Conservation (phyloP, 1,140 invertebrate genomes). For the Cheumatopsyche charites region DNA sequence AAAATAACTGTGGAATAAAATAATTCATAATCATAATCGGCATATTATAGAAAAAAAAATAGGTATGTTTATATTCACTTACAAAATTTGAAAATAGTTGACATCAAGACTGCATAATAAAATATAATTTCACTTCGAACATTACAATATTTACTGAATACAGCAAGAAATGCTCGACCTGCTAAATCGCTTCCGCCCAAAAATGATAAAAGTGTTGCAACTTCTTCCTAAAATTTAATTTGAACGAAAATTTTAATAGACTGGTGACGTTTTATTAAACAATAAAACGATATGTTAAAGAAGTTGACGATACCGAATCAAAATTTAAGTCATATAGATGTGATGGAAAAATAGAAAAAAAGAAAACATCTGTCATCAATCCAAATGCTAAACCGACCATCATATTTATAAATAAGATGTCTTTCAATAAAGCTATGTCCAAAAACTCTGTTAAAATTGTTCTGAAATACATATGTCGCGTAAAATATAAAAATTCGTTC, state of each 20-base stretch:
- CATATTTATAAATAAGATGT: slow-evolving; percentile 19
- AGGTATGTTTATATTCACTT: background rate
- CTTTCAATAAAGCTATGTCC: slow-evolving; percentile 16
- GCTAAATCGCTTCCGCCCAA: slow-evolving; percentile 8
- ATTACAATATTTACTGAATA: slow-evolving; percentile 16
- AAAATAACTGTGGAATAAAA: slow-evolving; percentile 8
- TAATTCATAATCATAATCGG: too few relatives aligned
- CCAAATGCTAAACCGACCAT: background rate
- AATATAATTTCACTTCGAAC: slow-evolving; percentile 12
- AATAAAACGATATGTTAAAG: background rate
- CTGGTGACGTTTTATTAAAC: background rate
- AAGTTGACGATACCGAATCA: slow-evolving; percentile 14
- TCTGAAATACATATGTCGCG: too few relatives aligned
- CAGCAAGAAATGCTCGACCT: slow-evolving; percentile 11
- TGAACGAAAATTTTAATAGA: background rate
- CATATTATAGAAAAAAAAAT: slow-evolving; percentile 11
- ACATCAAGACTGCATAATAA: background rate
- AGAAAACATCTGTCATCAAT: slow-evolving; percentile 10
- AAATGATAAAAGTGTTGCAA: slow-evolving; percentile 3
- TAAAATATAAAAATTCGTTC: too few relatives aligned
- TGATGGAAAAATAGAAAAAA: slow-evolving; percentile 21
- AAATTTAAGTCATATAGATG: slow-evolving; percentile 16
- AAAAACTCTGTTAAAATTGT: slow-evolving; percentile 8
- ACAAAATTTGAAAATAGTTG: slow-evolving; percentile 9
- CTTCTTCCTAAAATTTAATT: slow-evolving; percentile 21